These are phyloP conservation scores for Neopipo cinnamomea DNA, from an alignment of 2,113 vertebrate genomes.

Conservation along the genomic window DNA sequence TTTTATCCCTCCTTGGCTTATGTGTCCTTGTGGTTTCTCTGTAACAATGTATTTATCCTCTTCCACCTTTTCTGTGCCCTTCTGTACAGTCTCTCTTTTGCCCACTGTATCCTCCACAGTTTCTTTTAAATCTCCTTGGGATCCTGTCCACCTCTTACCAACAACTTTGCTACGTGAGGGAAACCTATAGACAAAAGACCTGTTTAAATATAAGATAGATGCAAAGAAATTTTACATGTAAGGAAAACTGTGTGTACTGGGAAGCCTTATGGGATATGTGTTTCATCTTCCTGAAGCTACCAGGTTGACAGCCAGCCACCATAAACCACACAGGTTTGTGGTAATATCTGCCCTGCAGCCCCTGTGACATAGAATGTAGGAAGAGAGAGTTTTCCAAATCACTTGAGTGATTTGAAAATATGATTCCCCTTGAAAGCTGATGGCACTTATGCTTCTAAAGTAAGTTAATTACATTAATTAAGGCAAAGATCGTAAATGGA, in stretches of 20 bases:
- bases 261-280: neutral
- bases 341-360: neutral
- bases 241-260: neutral
- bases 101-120: neutral
- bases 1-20: neutral
- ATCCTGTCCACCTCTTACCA: neutral
- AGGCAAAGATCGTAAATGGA: neutral
- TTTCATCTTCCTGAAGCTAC: neutral
- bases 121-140: neutral
- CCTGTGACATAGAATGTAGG: neutral
- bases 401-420: neutral
- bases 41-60: neutral
- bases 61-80: neutral
- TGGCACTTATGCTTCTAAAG: neutral
- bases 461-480: neutral
- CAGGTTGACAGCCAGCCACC: neutral
- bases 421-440: neutral
- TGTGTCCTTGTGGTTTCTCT: neutral
- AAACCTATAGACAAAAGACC: neutral
- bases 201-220: neutral
- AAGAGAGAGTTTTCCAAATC: neutral
- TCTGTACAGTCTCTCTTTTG: neutral
- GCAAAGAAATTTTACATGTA: neutral
- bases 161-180: neutral
- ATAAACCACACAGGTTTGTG: neutral